Percentiles rank a stretch among this genome's conserved stretches.
phyloP scores from a whole-genome alignment of 2,797 vertebrate species.

The Delichon dasypus region DNA sequence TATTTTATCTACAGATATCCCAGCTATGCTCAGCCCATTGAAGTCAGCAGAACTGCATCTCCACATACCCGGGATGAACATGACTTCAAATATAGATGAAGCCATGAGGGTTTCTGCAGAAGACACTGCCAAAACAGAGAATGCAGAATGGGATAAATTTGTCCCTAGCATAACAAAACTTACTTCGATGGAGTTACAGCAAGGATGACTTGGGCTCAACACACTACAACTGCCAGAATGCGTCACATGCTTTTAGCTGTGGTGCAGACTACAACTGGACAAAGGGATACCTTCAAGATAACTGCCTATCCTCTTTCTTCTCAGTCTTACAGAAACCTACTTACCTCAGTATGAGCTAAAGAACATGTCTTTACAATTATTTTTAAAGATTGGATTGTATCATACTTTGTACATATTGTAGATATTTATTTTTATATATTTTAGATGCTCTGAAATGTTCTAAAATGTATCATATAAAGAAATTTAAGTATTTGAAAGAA shows the following conservation, averaged over 20 bases:
- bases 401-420: slow-evolving; percentile 42
- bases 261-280: background rate
- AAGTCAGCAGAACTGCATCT: slow-evolving; percentile 39
- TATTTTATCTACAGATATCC: slow-evolving; percentile 24
- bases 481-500: slow-evolving; percentile 44
- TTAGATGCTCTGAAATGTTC: slow-evolving; percentile 53
- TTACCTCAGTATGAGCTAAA: slow-evolving; percentile 68
- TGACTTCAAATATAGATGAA: slow-evolving; percentile 46
- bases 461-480: slow-evolving; percentile 41
- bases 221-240: background rate
- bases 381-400: slow-evolving; percentile 36
- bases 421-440: slow-evolving; percentile 62
- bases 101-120: background rate
- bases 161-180: slow-evolving; percentile 33
- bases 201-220: slow-evolving; percentile 48
- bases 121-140: background rate
- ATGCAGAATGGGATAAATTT: slow-evolving; percentile 18
- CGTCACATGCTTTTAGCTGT: background rate
- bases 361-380: slow-evolving; percentile 50
- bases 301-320: slow-evolving; percentile 38
- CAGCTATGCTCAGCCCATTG: slow-evolving; percentile 16
- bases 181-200: slow-evolving; percentile 54
- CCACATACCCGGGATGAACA: slow-evolving; percentile 26
- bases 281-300: slow-evolving; percentile 1
- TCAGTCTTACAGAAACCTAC: slow-evolving; percentile 54